These are phyloP conservation scores for Salarias fasciatus DNA, from an alignment of 2,797 vertebrate genomes.

Conservation along the genomic window DNA sequence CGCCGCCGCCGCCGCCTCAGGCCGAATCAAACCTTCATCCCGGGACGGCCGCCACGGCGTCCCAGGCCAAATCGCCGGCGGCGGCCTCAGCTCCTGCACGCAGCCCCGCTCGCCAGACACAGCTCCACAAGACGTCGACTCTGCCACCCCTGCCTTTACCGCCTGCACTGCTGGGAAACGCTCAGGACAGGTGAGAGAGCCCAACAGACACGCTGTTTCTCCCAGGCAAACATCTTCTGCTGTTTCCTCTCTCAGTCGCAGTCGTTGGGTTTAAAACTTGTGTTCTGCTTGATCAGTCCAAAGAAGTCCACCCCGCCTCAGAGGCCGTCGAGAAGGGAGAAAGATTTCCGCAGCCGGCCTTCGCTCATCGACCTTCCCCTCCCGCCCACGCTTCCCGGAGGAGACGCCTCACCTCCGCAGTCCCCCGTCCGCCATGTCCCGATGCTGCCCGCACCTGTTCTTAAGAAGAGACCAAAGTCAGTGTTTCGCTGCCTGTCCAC, in stretches of 20 bases:
- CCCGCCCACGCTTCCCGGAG: slow-evolving; percentile 91
- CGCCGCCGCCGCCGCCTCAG: slow-evolving; percentile 80
- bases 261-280: not conserved
- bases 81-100: slow-evolving; percentile 75
- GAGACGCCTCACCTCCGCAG: slow-evolving; percentile 91
- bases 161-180: slow-evolving; percentile 90
- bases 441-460: slow-evolving; percentile 86
- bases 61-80: slow-evolving; percentile 79
- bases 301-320: slow-evolving; percentile 91
- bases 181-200: slow-evolving; percentile 92
- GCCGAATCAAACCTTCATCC: slow-evolving; percentile 59
- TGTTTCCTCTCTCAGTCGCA: too few species aligned
- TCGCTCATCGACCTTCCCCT: slow-evolving; percentile 95
- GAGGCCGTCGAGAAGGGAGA: slow-evolving; percentile 88
- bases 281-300: slow-evolving; percentile 81
- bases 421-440: slow-evolving; percentile 89
- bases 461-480: slow-evolving; percentile 99
- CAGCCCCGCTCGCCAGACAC: slow-evolving; percentile 71
- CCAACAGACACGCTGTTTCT: too few species aligned
- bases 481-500: slow-evolving; percentile 44
- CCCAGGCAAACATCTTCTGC: too few species aligned
- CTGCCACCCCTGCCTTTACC: slow-evolving; percentile 94
- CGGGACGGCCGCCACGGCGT: slow-evolving; percentile 37
- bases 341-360: slow-evolving; percentile 90
- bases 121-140: slow-evolving; percentile 94